A percentile compares a stretch with the other conserved stretches of the same genome.
phyloP scores from a whole-genome alignment of 2,888 invertebrate genomes.

The Drosophila nr. perissopoda region DNA sequence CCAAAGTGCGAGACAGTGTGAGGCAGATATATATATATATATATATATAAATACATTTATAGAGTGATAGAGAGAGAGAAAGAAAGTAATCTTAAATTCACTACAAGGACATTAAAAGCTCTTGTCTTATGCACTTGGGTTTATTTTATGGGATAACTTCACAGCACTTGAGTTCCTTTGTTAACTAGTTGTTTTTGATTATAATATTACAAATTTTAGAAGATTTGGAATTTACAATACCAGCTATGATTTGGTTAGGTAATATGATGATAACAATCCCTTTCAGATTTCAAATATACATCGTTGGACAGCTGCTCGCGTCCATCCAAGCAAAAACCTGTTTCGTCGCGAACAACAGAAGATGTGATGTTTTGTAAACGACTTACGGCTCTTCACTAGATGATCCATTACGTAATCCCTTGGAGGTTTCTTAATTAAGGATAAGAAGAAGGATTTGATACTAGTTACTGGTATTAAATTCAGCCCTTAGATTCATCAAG shows the following conservation, averaged over 20 bases:
- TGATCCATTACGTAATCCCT: too few species aligned
- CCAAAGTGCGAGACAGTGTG: not conserved
- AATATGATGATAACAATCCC: not conserved
- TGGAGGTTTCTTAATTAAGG: not conserved
- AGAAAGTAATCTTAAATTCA: not conserved
- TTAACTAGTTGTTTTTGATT: not conserved
- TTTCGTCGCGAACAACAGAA: too few species aligned
- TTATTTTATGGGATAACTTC: constrained; percentile 5
- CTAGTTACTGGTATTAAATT: not conserved
- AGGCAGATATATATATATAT: not conserved
- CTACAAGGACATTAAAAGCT: constrained; percentile 8
- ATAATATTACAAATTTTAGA: not conserved
- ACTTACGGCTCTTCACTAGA: too few species aligned
- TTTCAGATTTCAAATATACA: not conserved
- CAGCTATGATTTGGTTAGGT: not conserved
- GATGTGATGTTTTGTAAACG: too few species aligned
- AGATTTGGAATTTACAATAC: not conserved
- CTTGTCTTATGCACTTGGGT: constrained; percentile 22
- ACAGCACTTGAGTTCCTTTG: not conserved
- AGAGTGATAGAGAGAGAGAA: not conserved
- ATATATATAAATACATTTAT: too few species aligned
- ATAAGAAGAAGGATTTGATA: not conserved
- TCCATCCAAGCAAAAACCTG: not conserved
- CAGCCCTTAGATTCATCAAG: not conserved
- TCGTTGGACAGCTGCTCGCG: not conserved